Percentiles rank a stretch among this genome's conserved stretches.
Conservation (phyloP, 2,113 vertebrate species). For the Chaetura pelagica region DNA sequence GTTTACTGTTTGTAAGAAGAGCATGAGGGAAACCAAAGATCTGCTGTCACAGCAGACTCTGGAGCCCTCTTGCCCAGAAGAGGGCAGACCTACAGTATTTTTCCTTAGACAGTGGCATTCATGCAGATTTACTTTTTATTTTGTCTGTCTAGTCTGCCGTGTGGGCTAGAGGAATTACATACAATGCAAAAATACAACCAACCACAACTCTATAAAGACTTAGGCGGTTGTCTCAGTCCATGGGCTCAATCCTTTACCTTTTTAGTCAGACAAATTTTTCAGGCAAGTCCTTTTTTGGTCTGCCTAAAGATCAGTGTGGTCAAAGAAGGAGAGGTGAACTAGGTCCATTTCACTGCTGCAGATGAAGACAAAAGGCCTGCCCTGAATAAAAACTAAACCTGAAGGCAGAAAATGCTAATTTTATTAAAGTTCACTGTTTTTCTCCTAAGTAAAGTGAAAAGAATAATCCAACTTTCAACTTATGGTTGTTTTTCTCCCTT, state of each 20-base stretch:
- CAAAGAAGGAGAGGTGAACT: neutral
- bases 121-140: neutral
- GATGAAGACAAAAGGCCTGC: neutral
- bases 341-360: neutral
- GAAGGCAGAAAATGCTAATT: neutral
- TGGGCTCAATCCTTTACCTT: neutral
- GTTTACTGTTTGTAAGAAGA: neutral
- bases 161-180: neutral
- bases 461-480: neutral
- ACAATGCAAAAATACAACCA: neutral
- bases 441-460: neutral
- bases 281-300: neutral
- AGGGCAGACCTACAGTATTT: slow-evolving; percentile 87
- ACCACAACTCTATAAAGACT: neutral
- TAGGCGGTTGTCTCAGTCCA: neutral
- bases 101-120: neutral
- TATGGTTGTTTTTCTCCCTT: neutral
- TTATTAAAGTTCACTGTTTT: neutral
- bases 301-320: neutral
- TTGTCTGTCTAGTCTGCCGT: neutral
- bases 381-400: fast-evolving
- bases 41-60: neutral
- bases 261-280: neutral
- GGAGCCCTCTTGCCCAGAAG: slow-evolving; percentile 80
- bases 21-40: neutral